These are phyloP conservation scores for Procambarus clarkii DNA, from an alignment of 1,140 invertebrate species.

Conservation along the genomic window DNA sequence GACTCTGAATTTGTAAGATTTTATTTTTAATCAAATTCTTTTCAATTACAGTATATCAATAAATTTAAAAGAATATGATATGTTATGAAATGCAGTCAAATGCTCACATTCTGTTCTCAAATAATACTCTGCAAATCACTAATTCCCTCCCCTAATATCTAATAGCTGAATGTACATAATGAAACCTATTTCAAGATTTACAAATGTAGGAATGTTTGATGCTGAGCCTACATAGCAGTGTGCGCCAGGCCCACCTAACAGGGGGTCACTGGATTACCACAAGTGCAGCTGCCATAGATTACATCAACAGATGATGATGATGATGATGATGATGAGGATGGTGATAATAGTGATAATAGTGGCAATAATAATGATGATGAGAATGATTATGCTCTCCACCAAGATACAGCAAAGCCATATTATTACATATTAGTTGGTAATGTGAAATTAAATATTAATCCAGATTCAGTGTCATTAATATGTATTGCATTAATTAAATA, in stretches of 20 bases:
- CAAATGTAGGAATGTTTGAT: constrained; percentile 58
- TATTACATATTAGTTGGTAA: constrained; percentile 16
- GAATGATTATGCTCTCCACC: constrained; percentile 25
- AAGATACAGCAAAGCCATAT: constrained; percentile 32
- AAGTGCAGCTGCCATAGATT: constrained; percentile 29
- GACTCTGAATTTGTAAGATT: background rate
- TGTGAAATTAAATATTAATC: constrained; percentile 28
- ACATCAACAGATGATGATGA: constrained; percentile 38
- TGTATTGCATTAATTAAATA: constrained; percentile 9
- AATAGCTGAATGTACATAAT: constrained; percentile 38
- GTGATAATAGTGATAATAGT: background rate
- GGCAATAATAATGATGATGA: constrained; percentile 10
- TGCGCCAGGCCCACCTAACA: constrained; percentile 41
- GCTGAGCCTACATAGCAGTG: constrained; percentile 48
- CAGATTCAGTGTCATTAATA: background rate
- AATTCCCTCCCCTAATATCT: constrained; percentile 43
- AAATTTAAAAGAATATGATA: constrained; percentile 18
- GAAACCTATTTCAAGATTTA: constrained; percentile 58
- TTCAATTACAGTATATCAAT: background rate
- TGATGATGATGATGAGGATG: constrained; percentile 31
- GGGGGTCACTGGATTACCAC: constrained; percentile 36
- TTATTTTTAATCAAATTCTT: background rate
- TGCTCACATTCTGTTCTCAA: constrained; percentile 23
- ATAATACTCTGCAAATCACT: constrained; percentile 21
- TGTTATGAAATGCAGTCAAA: constrained; percentile 37